phyloP scores from a whole-genome alignment of 2,797 vertebrate genomes.

The Ciconia nigra region DNA sequence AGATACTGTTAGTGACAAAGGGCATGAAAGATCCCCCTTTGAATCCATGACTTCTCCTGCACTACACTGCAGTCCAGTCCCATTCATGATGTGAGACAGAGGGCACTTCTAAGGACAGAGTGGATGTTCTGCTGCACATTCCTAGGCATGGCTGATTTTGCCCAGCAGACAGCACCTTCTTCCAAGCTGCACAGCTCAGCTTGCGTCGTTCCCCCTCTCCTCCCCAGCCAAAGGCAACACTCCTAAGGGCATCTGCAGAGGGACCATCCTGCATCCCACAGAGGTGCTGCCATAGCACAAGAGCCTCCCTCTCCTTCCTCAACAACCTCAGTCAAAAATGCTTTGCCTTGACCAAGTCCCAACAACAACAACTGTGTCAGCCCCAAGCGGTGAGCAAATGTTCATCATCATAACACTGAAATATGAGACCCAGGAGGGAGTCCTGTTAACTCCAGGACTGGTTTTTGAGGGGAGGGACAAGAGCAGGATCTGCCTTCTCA shows the following conservation, averaged over 20 bases:
- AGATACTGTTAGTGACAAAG: background rate
- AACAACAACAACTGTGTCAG: background rate
- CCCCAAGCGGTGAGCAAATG: background rate
- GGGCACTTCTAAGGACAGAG: fast-evolving
- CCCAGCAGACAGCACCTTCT: background rate
- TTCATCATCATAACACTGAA: background rate
- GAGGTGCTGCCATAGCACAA: background rate
- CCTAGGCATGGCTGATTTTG: background rate
- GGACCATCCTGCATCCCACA: background rate
- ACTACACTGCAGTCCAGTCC: background rate
- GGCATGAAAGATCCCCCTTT: background rate
- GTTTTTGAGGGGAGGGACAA: background rate
- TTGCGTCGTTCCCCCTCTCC: background rate
- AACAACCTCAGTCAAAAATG: background rate
- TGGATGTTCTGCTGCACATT: background rate
- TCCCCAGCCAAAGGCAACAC: background rate
- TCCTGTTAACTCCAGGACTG: background rate
- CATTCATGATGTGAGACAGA: background rate
- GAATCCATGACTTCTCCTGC: background rate
- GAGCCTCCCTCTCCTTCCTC: background rate
- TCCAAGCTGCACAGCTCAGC: background rate
- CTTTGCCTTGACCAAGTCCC: background rate
- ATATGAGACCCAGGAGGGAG: background rate
- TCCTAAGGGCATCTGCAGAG: background rate
- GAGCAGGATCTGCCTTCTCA: background rate